A percentile compares a stretch with the other conserved stretches of the same genome.
phyloP scores from a whole-genome alignment of 1,140 invertebrate genomes.

The Pissodes strobi region DNA sequence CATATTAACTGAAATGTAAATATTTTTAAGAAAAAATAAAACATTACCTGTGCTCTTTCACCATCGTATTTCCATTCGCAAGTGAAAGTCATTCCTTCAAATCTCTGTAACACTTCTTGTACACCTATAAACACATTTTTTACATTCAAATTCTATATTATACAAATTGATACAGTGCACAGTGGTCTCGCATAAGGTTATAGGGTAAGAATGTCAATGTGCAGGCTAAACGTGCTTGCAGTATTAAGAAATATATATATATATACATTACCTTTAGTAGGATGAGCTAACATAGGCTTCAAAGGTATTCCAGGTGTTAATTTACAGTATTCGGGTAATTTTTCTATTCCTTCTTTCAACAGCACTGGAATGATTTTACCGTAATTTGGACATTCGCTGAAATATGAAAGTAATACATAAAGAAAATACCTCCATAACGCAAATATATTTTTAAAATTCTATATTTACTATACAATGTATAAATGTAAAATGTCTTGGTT shows the following conservation, averaged over 20 bases:
- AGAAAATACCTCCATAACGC: background rate
- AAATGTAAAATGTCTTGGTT: too few species aligned
- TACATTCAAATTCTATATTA: too few species aligned
- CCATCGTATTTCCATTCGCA: conserved; percentile 99
- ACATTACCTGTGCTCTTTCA: conserved; percentile 88
- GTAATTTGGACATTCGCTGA: conserved; percentile 95
- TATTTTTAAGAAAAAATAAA: conserved; percentile 32
- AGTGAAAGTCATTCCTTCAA: conserved; percentile 91
- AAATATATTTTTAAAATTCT: too few species aligned
- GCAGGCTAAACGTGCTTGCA: too few species aligned
- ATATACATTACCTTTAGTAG: conserved; percentile 80
- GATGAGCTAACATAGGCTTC: conserved; percentile 98
- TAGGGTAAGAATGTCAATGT: too few species aligned
- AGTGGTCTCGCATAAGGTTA: too few species aligned
- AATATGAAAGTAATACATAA: conserved; percentile 40
- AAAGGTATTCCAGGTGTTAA: conserved; percentile 92
- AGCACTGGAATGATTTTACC: conserved; percentile 83
- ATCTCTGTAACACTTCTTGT: conserved; percentile 86
- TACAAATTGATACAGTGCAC: background rate
- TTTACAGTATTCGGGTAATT: conserved; percentile 81
- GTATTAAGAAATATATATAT: too few species aligned
- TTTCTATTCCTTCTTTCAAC: conserved; percentile 77
- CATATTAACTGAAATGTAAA: too few species aligned
- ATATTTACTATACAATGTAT: too few species aligned
- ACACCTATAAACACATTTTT: conserved; percentile 66